Evolutionary conservation across 2,113 vertebrate genomes (phyloP).

Genomic region (Oryzias javanicus): DNA sequence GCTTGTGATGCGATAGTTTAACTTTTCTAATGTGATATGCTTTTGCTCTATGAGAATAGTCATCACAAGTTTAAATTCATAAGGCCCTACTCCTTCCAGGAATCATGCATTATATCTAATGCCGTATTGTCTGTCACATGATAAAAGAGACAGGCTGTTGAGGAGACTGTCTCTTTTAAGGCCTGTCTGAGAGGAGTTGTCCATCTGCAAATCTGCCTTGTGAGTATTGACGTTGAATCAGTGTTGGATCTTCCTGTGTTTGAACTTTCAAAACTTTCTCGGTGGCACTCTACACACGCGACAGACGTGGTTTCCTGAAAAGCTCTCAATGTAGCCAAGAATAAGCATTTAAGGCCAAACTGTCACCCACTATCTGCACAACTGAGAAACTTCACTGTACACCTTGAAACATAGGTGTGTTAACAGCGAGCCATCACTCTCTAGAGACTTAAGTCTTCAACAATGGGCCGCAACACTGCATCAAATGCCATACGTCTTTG

Average conservation of each 20-base stretch:
- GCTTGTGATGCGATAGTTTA: neutral
- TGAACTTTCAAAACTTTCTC: neutral
- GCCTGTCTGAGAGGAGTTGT: conserved; percentile 3
- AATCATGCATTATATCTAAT: conserved; percentile 4
- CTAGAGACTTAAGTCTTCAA: neutral
- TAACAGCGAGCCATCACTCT: neutral
- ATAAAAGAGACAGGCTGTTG: neutral
- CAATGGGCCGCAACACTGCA: neutral
- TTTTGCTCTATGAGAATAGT: conserved; percentile 6
- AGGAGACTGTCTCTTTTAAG: conserved; percentile 6
- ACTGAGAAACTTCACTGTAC: neutral
- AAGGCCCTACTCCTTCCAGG: neutral
- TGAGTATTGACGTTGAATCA: neutral
- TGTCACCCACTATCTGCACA: neutral
- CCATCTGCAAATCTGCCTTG: neutral
- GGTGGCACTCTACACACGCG: neutral
- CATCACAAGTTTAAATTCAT: conserved; percentile 5
- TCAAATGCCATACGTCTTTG: neutral
- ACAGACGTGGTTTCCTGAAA: neutral
- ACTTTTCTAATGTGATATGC: conserved; percentile 5
- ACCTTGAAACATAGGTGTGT: conserved; percentile 1
- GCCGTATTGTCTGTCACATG: conserved; percentile 1
- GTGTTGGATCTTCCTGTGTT: conserved; percentile 1
- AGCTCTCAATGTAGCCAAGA: conserved; percentile 8
- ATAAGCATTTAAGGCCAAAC: neutral